These are phyloP conservation scores for Mythimna lalbum DNA, from an alignment of 2,888 invertebrate genomes.

Conservation along the genomic window DNA sequence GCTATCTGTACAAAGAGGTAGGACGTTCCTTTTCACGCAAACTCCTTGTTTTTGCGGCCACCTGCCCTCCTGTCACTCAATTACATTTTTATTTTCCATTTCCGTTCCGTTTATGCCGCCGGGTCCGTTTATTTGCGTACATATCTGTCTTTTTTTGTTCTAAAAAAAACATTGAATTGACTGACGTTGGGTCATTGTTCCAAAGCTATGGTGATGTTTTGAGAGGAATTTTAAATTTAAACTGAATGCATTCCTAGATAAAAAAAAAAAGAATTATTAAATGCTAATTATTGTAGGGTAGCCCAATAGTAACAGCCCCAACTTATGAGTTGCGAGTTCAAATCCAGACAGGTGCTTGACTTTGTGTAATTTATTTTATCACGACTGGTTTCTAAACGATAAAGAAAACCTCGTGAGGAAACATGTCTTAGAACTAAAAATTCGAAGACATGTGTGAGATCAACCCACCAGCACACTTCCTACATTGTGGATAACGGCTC, in stretches of 20 bases:
- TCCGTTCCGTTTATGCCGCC: slow-evolving; percentile 58
- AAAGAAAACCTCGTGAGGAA: no score
- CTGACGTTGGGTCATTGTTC: slow-evolving; percentile 27
- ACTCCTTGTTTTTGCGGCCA: slow-evolving; percentile 68
- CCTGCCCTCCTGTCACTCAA: slow-evolving; percentile 68
- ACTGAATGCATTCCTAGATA: not conserved
- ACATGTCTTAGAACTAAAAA: no score
- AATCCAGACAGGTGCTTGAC: no score
- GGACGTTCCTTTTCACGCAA: slow-evolving; percentile 64
- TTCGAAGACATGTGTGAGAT: no score
- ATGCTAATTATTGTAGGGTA: no score
- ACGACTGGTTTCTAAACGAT: no score
- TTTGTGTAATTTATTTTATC: no score
- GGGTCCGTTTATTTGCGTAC: slow-evolving; percentile 51
- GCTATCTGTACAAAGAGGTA: slow-evolving; percentile 58
- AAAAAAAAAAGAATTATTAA: no score
- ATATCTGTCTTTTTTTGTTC: slow-evolving; percentile 39
- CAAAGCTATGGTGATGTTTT: slow-evolving; percentile 3
- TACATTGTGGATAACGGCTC: no score
- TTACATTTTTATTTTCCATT: slow-evolving; percentile 68
- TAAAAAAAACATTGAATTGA: slow-evolving; percentile 18
- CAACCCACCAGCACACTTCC: no score
- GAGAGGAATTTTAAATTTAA: not conserved
- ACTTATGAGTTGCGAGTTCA: no score
- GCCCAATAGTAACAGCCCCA: no score